Base-by-base conservation (phyloP, 2,888 invertebrate genomes). In the Callosobruchus maculatus region DNA sequence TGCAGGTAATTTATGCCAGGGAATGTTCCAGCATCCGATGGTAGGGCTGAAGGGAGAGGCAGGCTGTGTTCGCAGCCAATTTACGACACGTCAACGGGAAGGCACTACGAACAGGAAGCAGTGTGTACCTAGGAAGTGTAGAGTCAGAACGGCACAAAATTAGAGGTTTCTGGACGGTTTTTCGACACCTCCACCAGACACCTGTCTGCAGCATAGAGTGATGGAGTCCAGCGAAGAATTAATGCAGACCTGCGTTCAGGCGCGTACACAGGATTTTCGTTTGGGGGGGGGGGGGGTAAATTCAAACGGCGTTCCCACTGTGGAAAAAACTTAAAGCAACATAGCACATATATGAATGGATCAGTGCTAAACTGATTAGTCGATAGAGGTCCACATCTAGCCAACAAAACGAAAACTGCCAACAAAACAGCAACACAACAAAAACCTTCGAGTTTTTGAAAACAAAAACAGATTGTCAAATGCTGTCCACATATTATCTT, bases 1-100 rank as follows among this genome's bases (percentile, higher is more conserved):
- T 86, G 87, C 86, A 87, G 87, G 86, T 87, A 87, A 87, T 87
- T 87, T 87, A 87, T 87, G 87, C 86, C 82, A 22, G 83, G 84
- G 87, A 87, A 87, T 87, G 87, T 87, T 87, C 86, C 87, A 18
- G 49, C 49, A 49, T 49, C 49, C 49, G 49, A 1, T 49, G 49
- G 49, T 49, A 18, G 49, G 49, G 49, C 13, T 49, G 49, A 49
- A 49, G 49, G 7, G 49, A 7, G 49, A 49, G 49, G 49, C 9
- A 87, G 86, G 86, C 86, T 85, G 83, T 83, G 83, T 84, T 82
- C 82, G 83, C 83, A 86, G 85, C 86, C 87, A 87, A 87, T 87
- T 87, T 87, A 87, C 86, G 85, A 82, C 83, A 83, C 86, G 86
- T 87, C 87, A 86, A 84, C 85, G 49, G 49, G 49, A 49, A 49